Evolutionary conservation across 1,140 invertebrate genomes (phyloP), one percentile per base, ranked within the genome.

Genomic region (Condylostylus longicornis): DNA sequence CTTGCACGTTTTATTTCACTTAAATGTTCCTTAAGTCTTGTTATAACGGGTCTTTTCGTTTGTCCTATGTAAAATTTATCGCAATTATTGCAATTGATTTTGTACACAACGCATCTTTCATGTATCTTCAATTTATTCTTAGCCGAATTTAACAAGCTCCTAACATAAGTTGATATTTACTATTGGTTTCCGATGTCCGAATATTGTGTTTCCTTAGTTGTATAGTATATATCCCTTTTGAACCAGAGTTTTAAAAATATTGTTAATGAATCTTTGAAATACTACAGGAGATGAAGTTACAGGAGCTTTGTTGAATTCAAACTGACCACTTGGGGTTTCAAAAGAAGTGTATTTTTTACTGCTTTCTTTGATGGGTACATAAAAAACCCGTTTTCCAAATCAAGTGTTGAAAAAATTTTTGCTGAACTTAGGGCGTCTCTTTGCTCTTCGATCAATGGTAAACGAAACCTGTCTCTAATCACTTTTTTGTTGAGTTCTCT

Each of bases 241-340:
- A 28, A 40, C 33, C 2, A 43, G 18, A 4, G 36, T 22, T 10
- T n/a, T 18, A 22, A 40, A 43, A 1, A 42, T 21, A 1, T 18
- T 20, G 35, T 43, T 48, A 12, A 61, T 43, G 14, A 41, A 44
- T 35, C 48, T 42, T 35, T 55, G 50, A 41, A 52, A 57, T 13
- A 54, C 45, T 3, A 43, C 21, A 1, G 45, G 42, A 0, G 47
- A 48, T 14, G 40, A 42, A 1, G 57, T 35, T 5, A 54, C 52
- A 37, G 54, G 56, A 23, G 50, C 54, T 61, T 48, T 64, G 69
- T 72, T 75, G 19, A 42, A 42, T 28, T 42, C 40, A 23, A 4
- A 42, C 7, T 42, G 40, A 2, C 35, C 35, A 27, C 18, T 28
- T 18, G 19, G 29, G 1, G 40, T 42, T 12, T 37, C 35, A 19